Evolutionary conservation across 2,888 invertebrate species (phyloP).

Genomic region (Invenusta paracnida): DNA sequence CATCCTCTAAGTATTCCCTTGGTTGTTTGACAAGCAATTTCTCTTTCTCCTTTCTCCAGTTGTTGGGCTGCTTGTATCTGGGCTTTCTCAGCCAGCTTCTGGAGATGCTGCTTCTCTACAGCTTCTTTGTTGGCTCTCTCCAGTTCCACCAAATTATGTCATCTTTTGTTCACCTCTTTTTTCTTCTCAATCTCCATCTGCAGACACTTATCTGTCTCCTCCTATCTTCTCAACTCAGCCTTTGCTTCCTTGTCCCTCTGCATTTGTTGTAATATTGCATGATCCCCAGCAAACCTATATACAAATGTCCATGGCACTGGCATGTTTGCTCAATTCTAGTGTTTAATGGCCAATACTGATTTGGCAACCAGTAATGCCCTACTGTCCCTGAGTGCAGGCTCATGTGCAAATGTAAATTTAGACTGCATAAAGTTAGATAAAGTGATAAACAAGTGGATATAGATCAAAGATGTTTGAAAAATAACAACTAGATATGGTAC

Average conservation of each 20-base stretch:
- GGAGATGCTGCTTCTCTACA: constrained; percentile 8
- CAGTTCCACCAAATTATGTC: constrained; percentile 7
- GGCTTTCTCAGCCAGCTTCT: constrained; percentile 4
- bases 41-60: neutral
- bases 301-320: neutral
- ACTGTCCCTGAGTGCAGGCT: neutral
- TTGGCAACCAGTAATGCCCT: neutral
- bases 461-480: too few species aligned
- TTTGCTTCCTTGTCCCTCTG: neutral
- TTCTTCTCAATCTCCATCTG: neutral
- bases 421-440: too few species aligned
- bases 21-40: neutral
- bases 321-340: neutral
- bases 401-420: too few species aligned
- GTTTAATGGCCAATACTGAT: neutral
- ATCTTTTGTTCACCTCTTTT: neutral
- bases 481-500: too few species aligned
- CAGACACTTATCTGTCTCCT: neutral
- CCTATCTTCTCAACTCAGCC: neutral
- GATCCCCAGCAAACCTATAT: neutral
- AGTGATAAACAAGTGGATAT: too few species aligned
- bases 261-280: neutral
- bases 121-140: constrained; percentile 7
- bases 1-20: neutral
- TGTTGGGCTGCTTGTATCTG: neutral